Base-by-base conservation (phyloP, 2,113 vertebrate genomes). In the Microtus pennsylvanicus region DNA sequence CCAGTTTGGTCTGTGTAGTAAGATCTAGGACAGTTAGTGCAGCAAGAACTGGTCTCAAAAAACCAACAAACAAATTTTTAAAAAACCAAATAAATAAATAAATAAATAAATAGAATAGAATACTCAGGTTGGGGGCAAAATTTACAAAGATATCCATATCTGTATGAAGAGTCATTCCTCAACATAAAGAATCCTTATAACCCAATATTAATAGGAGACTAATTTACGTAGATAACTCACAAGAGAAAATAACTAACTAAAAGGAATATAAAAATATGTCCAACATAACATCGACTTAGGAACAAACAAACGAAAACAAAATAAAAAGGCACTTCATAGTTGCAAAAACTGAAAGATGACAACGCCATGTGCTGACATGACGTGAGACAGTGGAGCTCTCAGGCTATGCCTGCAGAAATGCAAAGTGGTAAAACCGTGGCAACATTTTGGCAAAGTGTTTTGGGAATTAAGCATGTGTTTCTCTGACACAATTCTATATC, bases 211-310 rank as follows among this genome's bases (percentile, higher is more conserved):
- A 74, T 69, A 80, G n/a, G 14, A 14, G 42, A 19, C 74, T 58
- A 35, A 61, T 38, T 70, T 70, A n/a, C 82, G 89, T 13, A 92
- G 47, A 47, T 1, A 91, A 9, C 69, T 93, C 55, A 70, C 14
- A 88, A 91, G 76, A 91, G 75, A 88, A 95, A 96, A 83, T 52
- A 35, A 90, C 26, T 70, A 61, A 85, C 26, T 70, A 61, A 85
- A 92, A 82, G 33, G 35, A 24, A 75, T 35, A 69, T 42, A 28
- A 92, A 89, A 89, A 70, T 80, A 94, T 58, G 5, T 13, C 86
- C 50, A 55, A 33, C 9, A 63, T 76, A 70, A 82, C 33, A 80
- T 58, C n/a, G 17, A 45, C 55, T 35, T 70, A 55, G 72, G 22
- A 22, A 61, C 35, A 82, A 61, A 58, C 35, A 61, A 61, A 61